These are phyloP conservation scores for Acleris sparsana DNA, from an alignment of 2,888 invertebrate species.

Conservation along the genomic window DNA sequence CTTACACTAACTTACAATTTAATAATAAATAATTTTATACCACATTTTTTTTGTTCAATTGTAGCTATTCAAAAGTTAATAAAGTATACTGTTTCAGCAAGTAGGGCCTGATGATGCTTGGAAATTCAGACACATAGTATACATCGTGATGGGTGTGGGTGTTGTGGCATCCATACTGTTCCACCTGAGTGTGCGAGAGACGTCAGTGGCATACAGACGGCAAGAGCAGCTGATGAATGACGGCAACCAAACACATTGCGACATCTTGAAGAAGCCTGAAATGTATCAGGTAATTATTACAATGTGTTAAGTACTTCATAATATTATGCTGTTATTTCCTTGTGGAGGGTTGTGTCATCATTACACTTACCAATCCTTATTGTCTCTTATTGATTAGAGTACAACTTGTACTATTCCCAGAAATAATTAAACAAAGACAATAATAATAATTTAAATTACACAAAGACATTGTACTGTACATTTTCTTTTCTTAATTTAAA, in stretches of 20 bases:
- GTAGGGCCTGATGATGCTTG: slow-evolving; percentile 86
- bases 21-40: no score
- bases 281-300: slow-evolving; percentile 67
- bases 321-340: no score
- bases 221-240: slow-evolving; percentile 52
- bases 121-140: slow-evolving; percentile 88
- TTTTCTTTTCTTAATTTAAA: slow-evolving; percentile 5
- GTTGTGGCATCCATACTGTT: slow-evolving; percentile 87
- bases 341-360: no score
- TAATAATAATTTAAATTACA: background rate
- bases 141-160: slow-evolving; percentile 87
- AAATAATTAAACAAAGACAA: no score
- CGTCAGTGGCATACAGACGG: slow-evolving; percentile 48
- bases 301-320: background rate
- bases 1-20: no score
- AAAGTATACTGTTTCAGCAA: slow-evolving; percentile 66
- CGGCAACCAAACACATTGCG: slow-evolving; percentile 57
- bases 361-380: no score
- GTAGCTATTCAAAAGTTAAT: background rate
- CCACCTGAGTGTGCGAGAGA: slow-evolving; percentile 88
- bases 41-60: background rate
- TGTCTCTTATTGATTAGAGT: no score
- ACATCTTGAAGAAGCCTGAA: slow-evolving; percentile 61
- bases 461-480: background rate
- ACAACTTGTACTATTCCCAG: no score